These are phyloP conservation scores for Sebastes itinus DNA, from an alignment of 2,797 vertebrate species.

Conservation along the genomic window DNA sequence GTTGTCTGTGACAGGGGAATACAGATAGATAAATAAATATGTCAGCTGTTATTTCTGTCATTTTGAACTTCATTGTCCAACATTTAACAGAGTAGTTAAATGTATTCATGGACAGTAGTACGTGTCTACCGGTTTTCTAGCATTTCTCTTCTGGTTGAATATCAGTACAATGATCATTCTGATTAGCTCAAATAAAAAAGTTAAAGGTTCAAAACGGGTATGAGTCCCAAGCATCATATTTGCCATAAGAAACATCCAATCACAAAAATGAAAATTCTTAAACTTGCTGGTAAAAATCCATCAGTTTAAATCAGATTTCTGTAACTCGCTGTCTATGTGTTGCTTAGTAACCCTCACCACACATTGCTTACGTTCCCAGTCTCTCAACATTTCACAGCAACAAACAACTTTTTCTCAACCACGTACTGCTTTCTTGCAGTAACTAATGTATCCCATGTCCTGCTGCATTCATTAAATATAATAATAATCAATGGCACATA, in stretches of 20 bases:
- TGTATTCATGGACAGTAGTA: not conserved
- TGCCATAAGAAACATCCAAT: not conserved
- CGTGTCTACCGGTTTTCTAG: too few relatives aligned
- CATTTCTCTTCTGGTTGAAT: too few relatives aligned
- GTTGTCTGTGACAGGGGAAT: slow-evolving; percentile 58
- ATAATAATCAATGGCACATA: not conserved
- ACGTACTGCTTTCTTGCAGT: not conserved
- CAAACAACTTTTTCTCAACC: not conserved
- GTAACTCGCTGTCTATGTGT: not conserved
- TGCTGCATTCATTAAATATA: not conserved
- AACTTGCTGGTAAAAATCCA: not conserved
- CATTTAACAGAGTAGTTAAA: not conserved
- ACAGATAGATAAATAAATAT: not conserved
- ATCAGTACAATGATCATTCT: too few relatives aligned
- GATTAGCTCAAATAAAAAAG: too few relatives aligned
- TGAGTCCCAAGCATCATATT: not conserved
- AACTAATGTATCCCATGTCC: not conserved
- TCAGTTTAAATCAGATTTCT: not conserved
- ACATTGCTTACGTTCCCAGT: not conserved
- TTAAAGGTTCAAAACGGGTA: not conserved
- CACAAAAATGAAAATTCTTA: not conserved
- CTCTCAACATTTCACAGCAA: not conserved
- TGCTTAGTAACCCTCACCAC: not conserved
- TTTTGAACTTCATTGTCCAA: not conserved
- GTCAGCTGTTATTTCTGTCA: not conserved